phyloP scores from a whole-genome alignment of 64 coral and sea anemone genomes.

The Acropora tenuis region DNA sequence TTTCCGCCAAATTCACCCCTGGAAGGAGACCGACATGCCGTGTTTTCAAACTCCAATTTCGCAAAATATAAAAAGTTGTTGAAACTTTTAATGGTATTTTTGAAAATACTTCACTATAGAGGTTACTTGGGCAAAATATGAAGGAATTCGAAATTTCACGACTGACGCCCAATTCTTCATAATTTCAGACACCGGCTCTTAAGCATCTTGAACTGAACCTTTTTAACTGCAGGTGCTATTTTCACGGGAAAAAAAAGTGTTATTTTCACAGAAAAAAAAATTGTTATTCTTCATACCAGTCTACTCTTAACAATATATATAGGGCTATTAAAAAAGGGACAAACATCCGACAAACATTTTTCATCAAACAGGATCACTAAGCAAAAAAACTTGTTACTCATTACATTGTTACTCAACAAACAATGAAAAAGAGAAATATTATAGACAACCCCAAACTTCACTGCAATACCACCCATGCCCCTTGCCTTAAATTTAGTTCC shows the following conservation, averaged over 20 bases:
- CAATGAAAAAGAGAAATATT: background rate
- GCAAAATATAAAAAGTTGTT: no score
- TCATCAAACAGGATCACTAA: conserved; percentile 8
- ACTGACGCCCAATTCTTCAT: no score
- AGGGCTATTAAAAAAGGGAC: background rate
- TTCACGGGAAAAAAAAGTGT: background rate
- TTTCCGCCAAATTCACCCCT: no score
- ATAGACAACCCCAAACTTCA: background rate
- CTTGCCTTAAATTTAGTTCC: background rate
- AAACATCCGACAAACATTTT: conserved; percentile 10
- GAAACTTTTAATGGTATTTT: no score
- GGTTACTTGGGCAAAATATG: no score
- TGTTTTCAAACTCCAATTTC: no score
- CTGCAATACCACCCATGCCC: background rate
- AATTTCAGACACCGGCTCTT: no score
- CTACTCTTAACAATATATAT: background rate
- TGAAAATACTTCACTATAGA: no score
- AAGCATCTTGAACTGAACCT: background rate
- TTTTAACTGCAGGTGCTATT: conserved; percentile 3
- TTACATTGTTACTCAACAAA: background rate
- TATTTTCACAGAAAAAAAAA: background rate
- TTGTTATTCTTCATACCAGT: background rate
- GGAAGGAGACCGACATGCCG: no score
- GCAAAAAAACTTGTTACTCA: background rate
- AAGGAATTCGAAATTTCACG: no score